A percentile compares a stretch with the other conserved stretches of the same genome.
These are phyloP conservation scores for Laspeyria flexula DNA, from an alignment of 2,888 invertebrate genomes.

Conservation along the genomic window DNA sequence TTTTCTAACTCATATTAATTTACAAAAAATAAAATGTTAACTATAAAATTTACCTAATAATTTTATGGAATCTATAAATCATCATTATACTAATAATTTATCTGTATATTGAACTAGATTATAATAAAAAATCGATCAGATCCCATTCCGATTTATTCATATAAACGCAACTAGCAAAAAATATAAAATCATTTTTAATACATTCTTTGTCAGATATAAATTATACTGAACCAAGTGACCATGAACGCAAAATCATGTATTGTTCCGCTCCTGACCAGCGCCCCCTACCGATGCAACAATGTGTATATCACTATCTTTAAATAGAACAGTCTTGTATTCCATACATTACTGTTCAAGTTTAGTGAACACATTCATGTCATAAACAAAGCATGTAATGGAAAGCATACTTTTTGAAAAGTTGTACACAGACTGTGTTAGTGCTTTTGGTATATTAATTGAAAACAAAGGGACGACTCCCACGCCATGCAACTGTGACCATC, in stretches of 20 bases:
- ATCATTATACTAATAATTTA: too few species aligned
- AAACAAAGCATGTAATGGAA: conserved; percentile 7
- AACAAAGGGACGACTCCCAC: conserved; percentile 59
- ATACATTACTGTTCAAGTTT: conserved; percentile 19
- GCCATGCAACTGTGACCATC: conserved; percentile 65
- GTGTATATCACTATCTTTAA: conserved; percentile 1
- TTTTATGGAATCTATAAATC: too few species aligned
- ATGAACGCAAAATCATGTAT: conserved; percentile 38
- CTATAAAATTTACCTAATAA: too few species aligned
- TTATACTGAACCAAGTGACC: conserved; percentile 42
- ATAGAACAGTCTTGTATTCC: conserved; percentile 8
- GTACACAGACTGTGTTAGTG: neutral
- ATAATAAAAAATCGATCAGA: too few species aligned
- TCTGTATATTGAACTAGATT: too few species aligned
- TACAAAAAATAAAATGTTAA: too few species aligned
- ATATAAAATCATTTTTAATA: neutral
- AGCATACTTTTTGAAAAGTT: accelerated
- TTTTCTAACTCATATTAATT: too few species aligned
- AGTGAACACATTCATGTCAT: neutral
- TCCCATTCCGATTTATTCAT: neutral
- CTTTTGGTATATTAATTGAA: conserved; percentile 36
- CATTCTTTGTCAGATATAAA: conserved; percentile 19
- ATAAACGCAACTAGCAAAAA: neutral
- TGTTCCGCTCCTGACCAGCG: conserved; percentile 46
- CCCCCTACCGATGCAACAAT: conserved; percentile 18